Evolutionary conservation across 2,888 invertebrate species (phyloP).

Genomic region (Cryptosula pallasiana): DNA sequence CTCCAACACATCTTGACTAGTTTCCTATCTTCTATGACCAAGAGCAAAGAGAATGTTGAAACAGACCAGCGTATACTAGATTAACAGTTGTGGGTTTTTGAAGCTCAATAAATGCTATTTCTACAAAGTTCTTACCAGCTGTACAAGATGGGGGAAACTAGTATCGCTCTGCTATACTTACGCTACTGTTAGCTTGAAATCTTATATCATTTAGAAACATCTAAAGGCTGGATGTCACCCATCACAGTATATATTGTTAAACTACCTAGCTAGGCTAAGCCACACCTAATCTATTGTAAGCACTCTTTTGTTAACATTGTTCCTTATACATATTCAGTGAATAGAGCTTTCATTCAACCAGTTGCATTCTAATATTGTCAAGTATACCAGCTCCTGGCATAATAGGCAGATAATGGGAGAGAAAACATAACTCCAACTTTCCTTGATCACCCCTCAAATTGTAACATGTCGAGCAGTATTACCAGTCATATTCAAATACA

Average conservation of each 20-base stretch:
- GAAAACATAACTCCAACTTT: too few species aligned
- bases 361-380: too few species aligned
- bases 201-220: neutral
- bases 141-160: too few species aligned
- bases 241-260: neutral
- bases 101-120: too few species aligned
- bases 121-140: too few species aligned
- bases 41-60: neutral
- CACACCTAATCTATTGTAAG: neutral
- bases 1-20: neutral
- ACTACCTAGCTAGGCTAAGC: neutral
- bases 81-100: neutral
- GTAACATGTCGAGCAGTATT: too few species aligned
- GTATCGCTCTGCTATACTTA: too few species aligned
- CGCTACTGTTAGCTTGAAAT: neutral
- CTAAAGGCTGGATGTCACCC: neutral
- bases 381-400: too few species aligned
- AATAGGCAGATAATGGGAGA: too few species aligned
- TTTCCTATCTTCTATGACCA: neutral
- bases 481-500: too few species aligned
- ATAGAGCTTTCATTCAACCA: too few species aligned
- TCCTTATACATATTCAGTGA: neutral
- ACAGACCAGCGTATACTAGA: neutral
- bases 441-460: too few species aligned
- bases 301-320: neutral